These are phyloP conservation scores for Petromus typicus DNA, from an alignment of 2,113 vertebrate genomes.

Conservation along the genomic window DNA sequence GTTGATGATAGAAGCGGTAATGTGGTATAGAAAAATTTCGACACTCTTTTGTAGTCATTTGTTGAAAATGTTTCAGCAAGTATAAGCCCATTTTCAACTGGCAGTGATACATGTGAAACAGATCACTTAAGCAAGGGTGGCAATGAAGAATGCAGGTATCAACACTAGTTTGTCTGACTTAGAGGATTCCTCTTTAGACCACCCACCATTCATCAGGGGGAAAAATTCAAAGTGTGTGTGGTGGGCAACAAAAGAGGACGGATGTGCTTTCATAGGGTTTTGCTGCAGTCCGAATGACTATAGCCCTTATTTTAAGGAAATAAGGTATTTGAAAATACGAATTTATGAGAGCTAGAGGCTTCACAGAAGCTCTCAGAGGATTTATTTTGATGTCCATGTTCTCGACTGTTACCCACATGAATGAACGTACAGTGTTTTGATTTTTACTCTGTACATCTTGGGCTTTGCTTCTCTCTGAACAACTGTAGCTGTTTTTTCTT, in stretches of 20 bases:
- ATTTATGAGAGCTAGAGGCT: neutral
- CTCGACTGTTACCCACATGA: neutral
- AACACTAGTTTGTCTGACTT: conserved; percentile 66
- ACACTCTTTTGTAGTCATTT: conserved; percentile 65
- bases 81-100: conserved; percentile 48
- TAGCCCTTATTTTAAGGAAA: conserved; percentile 49
- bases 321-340: neutral
- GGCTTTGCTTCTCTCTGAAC: conserved; percentile 2
- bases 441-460: neutral
- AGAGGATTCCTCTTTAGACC: conserved; percentile 41
- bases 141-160: conserved; percentile 55
- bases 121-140: conserved; percentile 68
- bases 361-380: conserved; percentile 2
- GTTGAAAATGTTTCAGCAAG: conserved; percentile 72
- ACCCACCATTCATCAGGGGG: conserved; percentile 28
- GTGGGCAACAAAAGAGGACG: neutral
- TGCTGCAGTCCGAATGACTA: neutral
- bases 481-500: neutral
- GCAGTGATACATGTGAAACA: conserved; percentile 70
- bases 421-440: neutral
- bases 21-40: conserved; percentile 33
- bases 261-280: neutral
- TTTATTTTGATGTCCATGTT: neutral
- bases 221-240: neutral
- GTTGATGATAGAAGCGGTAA: conserved; percentile 55